Base-by-base conservation (phyloP, 2,888 invertebrate species). In the Anarsia innoxiella region DNA sequence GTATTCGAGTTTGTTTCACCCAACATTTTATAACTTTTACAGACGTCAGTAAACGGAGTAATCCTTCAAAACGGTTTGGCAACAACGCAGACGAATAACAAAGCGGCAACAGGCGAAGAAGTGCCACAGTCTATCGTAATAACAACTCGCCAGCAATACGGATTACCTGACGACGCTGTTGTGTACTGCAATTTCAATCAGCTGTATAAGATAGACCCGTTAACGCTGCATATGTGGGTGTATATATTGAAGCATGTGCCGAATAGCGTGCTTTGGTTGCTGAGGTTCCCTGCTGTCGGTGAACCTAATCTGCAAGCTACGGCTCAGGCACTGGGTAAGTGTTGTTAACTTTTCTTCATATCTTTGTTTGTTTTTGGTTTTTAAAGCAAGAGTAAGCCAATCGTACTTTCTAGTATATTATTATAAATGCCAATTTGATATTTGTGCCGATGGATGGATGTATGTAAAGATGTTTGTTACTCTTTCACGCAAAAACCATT, bases 121-220 rank as follows among this genome's bases (percentile, higher is more conserved):
- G 96, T 99, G 1, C 99, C 99, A 0, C 94, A 96, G 60, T 95
- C 90, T 53, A 96, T 99, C 53, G 95, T 99, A 10, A 93, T 99
- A 42, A 99, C 98, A 1, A 96, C 97, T 1, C 88, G 99, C 33
- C 94, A 96, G 63, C 99, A 99, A 69, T 99, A 99, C 69, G 94
- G 95, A 5, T 78, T 99, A 41, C 98, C 99, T 0, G 98, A 99
- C 56, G 96, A 99, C 51, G 98, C 98, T 0, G 92, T 99, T 31
- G 95, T 99, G 1, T 99, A 96, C 71, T 99, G 99, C 71, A 99
- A 99, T 79, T 99, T 99, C 82, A 99, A 99, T 86, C 99, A 99
- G 67, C 87, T 99, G 41, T 99, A 99, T 82, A 99, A 99, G 87
- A 98, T 99, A 48, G 99, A 99, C 79, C 99, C 99, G 0, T 80